phyloP scores from a whole-genome alignment of 2,113 vertebrate genomes.

The Phodopus roborovskii region DNA sequence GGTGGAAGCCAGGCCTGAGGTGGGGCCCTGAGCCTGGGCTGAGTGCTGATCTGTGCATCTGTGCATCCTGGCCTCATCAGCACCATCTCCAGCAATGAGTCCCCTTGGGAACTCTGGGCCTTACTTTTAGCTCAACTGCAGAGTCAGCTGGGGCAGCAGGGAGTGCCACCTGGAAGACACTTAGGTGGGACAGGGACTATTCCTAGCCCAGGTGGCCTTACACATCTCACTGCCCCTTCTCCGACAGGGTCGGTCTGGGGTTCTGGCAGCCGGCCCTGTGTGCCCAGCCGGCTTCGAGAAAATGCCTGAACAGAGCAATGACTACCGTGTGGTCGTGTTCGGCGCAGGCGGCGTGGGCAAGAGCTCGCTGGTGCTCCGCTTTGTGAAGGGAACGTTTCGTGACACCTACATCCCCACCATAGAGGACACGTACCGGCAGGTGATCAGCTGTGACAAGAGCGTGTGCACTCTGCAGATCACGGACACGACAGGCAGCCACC shows the following conservation, averaged over 20 bases:
- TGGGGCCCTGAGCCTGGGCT: neutral
- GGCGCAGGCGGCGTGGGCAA: constrained; percentile 96
- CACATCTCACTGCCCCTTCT: constrained; percentile 21
- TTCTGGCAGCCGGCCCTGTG: neutral
- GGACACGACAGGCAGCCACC: constrained; percentile 97
- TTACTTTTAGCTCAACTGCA: neutral
- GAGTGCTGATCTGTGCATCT: neutral
- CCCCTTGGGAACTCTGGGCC: neutral
- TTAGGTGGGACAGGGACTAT: neutral
- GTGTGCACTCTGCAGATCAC: constrained; percentile 98
- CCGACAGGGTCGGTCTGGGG: constrained; percentile 63
- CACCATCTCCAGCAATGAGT: neutral
- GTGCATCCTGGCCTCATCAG: neutral
- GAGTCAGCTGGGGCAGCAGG: neutral
- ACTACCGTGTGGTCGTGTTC: constrained; percentile 98
- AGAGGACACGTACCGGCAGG: constrained; percentile 98
- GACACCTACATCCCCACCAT: constrained; percentile 98
- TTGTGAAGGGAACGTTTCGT: constrained; percentile 97
- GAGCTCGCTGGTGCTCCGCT: constrained; percentile 97
- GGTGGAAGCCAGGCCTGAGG: neutral
- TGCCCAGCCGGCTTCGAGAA: constrained; percentile 72
- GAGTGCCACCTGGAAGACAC: neutral
- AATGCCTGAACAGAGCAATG: constrained; percentile 98
- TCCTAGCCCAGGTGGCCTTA: neutral
- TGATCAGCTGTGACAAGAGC: constrained; percentile 99